Evolutionary conservation across 2,113 vertebrate species (phyloP).

Genomic region (Macroglossus sobrinus): DNA sequence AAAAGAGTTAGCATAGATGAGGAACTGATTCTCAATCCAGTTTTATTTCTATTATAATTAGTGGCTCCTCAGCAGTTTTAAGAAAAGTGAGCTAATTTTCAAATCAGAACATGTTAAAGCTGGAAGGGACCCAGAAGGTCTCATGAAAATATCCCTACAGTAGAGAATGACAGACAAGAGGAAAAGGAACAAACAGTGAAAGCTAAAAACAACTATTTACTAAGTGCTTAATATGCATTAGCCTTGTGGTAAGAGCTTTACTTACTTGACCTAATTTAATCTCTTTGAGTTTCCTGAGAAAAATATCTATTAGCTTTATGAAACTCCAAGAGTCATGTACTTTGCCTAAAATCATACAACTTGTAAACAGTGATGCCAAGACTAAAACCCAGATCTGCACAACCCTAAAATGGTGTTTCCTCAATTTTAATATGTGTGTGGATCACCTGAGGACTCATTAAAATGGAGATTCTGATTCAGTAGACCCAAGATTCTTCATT

Average conservation of each 20-base stretch:
- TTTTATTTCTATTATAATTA: conserved; percentile 21
- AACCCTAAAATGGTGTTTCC: neutral
- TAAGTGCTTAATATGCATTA: neutral
- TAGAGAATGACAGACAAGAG: conserved; percentile 34
- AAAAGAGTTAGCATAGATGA: neutral
- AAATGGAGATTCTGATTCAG: neutral
- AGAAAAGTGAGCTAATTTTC: conserved; percentile 31
- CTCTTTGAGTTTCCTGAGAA: conserved; percentile 31
- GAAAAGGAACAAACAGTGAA: neutral
- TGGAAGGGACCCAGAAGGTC: conserved; percentile 23
- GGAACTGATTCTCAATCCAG: neutral
- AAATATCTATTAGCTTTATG: neutral
- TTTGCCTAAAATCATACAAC: neutral
- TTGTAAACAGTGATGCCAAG: neutral
- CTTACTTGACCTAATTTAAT: conserved; percentile 23
- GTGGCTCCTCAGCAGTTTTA: conserved; percentile 28
- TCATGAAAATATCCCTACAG: conserved; percentile 11
- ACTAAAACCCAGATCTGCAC: neutral
- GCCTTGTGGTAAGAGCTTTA: neutral
- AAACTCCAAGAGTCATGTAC: neutral
- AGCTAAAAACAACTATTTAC: conserved; percentile 18
- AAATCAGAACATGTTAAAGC: conserved; percentile 35
- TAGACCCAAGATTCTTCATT: neutral
- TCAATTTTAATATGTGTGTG: neutral
- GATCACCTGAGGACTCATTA: neutral